phyloP scores from a whole-genome alignment of 1,140 invertebrate species.

The Dufourea novaeangliae region DNA sequence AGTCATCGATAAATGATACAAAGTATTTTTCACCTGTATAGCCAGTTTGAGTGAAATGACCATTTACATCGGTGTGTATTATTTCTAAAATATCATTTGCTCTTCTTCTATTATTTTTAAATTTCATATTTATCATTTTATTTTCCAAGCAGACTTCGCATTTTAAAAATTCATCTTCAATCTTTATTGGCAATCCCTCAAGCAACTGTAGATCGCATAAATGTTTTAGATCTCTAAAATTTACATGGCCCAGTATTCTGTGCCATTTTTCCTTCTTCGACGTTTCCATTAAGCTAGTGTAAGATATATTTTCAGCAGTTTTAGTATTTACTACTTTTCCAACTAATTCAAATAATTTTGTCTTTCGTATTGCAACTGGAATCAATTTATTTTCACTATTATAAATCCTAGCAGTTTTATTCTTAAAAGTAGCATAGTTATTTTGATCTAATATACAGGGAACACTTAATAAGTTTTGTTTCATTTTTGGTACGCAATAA shows the following conservation, averaged over 20 bases:
- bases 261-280: constrained; percentile 38
- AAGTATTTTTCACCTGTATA: too few species aligned
- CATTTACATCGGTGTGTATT: neutral
- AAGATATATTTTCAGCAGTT: neutral
- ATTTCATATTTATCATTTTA: constrained; percentile 38
- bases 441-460: constrained; percentile 29
- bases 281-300: neutral
- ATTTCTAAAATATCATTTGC: constrained; percentile 42
- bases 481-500: constrained; percentile 43
- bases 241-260: constrained; percentile 41
- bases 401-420: constrained; percentile 1
- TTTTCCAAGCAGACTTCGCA: constrained; percentile 30
- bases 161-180: constrained; percentile 34
- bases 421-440: constrained; percentile 30
- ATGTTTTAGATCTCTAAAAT: constrained; percentile 44
- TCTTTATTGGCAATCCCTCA: constrained; percentile 33
- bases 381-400: constrained; percentile 27
- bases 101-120: constrained; percentile 39
- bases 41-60: too few species aligned
- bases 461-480: constrained; percentile 47
- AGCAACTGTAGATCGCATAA: constrained; percentile 36
- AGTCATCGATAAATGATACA: too few species aligned
- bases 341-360: constrained; percentile 22
- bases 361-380: constrained; percentile 26
- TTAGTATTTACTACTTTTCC: neutral